Evolutionary conservation across 2,888 invertebrate genomes (phyloP), one percentile per base, ranked within the genome.

Genomic region (Leptinotarsa juncta): DNA sequence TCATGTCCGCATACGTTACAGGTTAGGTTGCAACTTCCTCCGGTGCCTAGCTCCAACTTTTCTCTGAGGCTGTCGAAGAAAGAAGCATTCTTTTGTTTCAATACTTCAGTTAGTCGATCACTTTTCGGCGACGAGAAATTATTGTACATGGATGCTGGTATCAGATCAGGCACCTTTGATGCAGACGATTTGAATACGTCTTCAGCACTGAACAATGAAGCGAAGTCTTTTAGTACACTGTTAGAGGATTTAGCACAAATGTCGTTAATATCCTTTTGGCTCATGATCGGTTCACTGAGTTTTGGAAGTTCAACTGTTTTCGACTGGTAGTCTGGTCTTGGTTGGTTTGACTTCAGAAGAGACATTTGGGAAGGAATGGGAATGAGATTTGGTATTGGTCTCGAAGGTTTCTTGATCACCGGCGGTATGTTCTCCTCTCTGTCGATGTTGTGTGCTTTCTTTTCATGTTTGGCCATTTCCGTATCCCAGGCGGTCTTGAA

Each of bases 61-160:
- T 94, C 93, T 88, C 95, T 95, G 50, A 96, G 88, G 85, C 92
- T 93, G 84, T 96, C 95, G 84, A 96, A 95, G 86, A 96, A 95
- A 62, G 94, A 94, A 62, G 93, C 92, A 82, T 93, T 93, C 86
- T 93, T 93, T 87, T 92, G 92, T 80, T 90, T 90, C 81, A 90
- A 89, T 23, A 86, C 83, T 20, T 80, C 81, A 48, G 72, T 77
- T 67, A 60, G 77, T 70, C 71, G 79, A 65, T 68, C 72, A 53
- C 71, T 76, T 65, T 82, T 82, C n/a, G 80, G 76, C 51, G 81
- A 79, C 55, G 78, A 57, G 26, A 57, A 57, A 72, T 74, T 69
- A 50, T 72, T 77, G 75, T 80, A 81, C 65, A 80, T 76, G 23
- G 82, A 78, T 72, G 84, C 80, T 53, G 86, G 86, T 75, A 85